Conservation (phyloP, 2,113 vertebrate species). For the Apistogramma diplotaenia region DNA sequence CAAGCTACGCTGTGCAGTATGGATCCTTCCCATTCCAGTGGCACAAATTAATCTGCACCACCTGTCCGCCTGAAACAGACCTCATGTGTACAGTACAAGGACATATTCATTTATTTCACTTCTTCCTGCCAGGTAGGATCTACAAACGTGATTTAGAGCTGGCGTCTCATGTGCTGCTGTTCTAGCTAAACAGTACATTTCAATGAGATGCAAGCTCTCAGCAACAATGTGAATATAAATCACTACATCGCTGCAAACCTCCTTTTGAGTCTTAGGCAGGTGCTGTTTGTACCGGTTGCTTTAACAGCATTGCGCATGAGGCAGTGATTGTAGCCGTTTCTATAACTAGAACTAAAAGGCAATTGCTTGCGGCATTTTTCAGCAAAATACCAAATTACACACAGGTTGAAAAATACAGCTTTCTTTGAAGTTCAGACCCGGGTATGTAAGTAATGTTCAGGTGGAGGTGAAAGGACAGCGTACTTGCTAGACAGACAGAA, state of each 20-base stretch:
- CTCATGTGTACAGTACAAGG: constrained; percentile 39
- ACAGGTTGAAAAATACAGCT: constrained; percentile 14
- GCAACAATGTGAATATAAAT: constrained; percentile 12
- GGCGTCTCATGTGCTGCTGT: constrained; percentile 14
- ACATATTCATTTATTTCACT: constrained; percentile 53
- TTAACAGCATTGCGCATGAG: not conserved
- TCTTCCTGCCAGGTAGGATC: constrained; percentile 32
- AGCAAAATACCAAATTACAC: constrained; percentile 30
- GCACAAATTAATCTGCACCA: constrained; percentile 77
- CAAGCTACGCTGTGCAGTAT: constrained; percentile 54
- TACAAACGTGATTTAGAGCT: constrained; percentile 35
- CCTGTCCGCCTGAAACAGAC: constrained; percentile 61
- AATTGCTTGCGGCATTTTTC: constrained; percentile 19
- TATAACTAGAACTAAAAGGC: constrained; percentile 13
- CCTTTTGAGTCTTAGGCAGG: constrained; percentile 2
- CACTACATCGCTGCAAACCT: constrained; percentile 7
- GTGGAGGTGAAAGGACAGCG: not conserved
- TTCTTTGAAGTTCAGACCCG: constrained; percentile 6
- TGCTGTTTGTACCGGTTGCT: not conserved
- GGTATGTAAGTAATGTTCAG: not conserved
- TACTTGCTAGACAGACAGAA: not conserved
- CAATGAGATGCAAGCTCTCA: not conserved
- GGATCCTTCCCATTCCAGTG: constrained; percentile 78
- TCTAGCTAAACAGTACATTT: constrained; percentile 36
- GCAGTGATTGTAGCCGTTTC: not conserved